A percentile compares a stretch with the other conserved stretches of the same genome.
Conservation (phyloP, 2,797 vertebrate genomes). For the Scolopax rusticola region DNA sequence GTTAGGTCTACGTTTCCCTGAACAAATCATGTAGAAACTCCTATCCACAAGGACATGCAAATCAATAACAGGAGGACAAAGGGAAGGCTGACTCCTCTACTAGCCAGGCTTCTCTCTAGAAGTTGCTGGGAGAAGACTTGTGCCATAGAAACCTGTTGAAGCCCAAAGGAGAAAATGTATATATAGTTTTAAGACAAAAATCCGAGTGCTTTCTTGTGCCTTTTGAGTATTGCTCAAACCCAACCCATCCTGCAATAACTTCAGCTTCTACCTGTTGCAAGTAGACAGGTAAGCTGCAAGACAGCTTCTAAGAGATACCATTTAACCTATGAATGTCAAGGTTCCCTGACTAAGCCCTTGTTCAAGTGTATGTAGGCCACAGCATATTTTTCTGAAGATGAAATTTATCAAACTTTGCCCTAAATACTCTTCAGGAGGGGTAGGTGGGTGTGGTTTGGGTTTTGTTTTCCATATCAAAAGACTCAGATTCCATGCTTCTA, state of each 20-base stretch:
- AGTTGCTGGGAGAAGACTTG: neutral
- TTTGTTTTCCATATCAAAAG: neutral
- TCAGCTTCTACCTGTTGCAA: neutral
- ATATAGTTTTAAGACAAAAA: neutral
- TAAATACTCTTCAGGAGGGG: neutral
- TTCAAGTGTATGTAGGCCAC: neutral
- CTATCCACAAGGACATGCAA: neutral
- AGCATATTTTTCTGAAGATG: neutral
- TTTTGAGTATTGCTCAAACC: neutral
- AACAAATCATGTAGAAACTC: neutral
- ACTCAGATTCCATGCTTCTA: neutral
- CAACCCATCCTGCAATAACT: neutral
- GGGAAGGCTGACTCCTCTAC: neutral
- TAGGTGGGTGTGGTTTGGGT: rapidly evolving
- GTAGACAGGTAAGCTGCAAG: neutral
- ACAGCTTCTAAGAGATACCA: neutral
- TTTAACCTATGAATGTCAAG: neutral
- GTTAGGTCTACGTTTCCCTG: neutral
- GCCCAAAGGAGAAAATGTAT: neutral
- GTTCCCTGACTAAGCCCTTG: neutral
- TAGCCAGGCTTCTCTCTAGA: neutral
- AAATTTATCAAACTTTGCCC: neutral
- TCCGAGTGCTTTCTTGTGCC: neutral
- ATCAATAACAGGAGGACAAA: neutral
- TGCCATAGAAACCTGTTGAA: neutral